Evolutionary conservation across 2,797 vertebrate species (phyloP), one percentile per base, ranked within the genome.

Genomic region (Chrysocyon brachyurus): DNA sequence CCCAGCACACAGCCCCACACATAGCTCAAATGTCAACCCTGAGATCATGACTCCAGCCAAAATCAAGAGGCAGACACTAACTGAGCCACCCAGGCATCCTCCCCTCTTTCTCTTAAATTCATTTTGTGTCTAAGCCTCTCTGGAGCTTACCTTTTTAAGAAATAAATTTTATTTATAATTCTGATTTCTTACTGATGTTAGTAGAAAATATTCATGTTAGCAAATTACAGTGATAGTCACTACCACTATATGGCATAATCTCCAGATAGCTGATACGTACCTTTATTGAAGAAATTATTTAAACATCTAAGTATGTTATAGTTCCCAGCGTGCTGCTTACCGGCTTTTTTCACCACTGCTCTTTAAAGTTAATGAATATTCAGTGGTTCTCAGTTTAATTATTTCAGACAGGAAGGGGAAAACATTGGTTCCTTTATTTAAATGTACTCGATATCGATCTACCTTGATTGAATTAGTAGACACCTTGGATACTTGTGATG

Each of bases 281-380:
- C 26, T 94, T 84, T 84, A 83, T 31, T 87, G 28, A 87, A 95
- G 77, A 91, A 93, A 85, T 82, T 22, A 79, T 93, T 84, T 81
- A 16, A 95, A 96, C 59, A 83, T 19, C 91, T 93, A 54, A 83
- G 26, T 78, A 33, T 84, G 52, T 78, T 86, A 56, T 14, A 66
- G 63, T 88, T 87, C 64, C 84, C 70, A 73, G 17, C 61, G 77
- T 89, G 33, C 63, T 84, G 33, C 64, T 93, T 78, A 40, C n/a
- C 75, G 40, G 15, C 82, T 49, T 77, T 90, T 31, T 36, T 36
- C 33, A 36, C 33, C 33, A 36, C 33, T 36, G 33, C 33, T 36
- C 68, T 94, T 91, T 97, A 92, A 92, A 21, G 57, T 92, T 84
- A 94, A 82, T 94, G 94, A 89, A 61, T 89, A 91, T 87, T 87